Percentiles rank a stretch among this genome's conserved stretches.
Conservation (phyloP, 2,113 vertebrate genomes). For the Dipodomys spectabilis region DNA sequence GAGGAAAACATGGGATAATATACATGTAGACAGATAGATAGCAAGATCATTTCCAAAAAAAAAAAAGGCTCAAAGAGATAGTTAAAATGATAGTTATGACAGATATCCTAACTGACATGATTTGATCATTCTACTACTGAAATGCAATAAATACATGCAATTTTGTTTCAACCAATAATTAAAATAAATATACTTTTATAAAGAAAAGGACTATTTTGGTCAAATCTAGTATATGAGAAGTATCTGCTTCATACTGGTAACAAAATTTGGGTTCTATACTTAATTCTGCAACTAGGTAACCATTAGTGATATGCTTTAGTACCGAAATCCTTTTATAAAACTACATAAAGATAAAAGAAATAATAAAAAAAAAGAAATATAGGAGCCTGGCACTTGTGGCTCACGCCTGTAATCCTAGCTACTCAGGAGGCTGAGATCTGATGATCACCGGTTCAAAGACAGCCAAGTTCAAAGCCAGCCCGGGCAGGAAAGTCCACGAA, state of each 20-base stretch:
- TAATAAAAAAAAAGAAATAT: no score
- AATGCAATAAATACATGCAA: not conserved
- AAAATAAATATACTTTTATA: not conserved
- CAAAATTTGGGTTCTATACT: not conserved
- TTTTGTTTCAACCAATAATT: not conserved
- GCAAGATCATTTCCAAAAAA: no score
- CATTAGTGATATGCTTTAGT: constrained; percentile 9
- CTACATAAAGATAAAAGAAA: no score
- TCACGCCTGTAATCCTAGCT: no score
- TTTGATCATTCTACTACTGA: not conserved
- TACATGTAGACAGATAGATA: no score
- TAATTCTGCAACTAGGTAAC: not conserved
- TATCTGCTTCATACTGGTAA: not conserved
- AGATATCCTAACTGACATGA: not conserved
- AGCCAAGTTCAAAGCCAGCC: no score
- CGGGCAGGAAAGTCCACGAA: no score
- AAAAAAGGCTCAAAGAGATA: not conserved
- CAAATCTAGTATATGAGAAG: not conserved
- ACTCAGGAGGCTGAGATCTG: no score
- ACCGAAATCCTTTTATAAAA: not conserved
- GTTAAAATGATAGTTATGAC: not conserved
- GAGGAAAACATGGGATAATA: no score
- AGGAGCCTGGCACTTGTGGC: no score
- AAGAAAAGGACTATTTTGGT: not conserved
- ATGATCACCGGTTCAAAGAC: no score